Evolutionary conservation across 2,888 invertebrate genomes (phyloP), one percentile per base, ranked within the genome.

Genomic region (Patella caerulea): DNA sequence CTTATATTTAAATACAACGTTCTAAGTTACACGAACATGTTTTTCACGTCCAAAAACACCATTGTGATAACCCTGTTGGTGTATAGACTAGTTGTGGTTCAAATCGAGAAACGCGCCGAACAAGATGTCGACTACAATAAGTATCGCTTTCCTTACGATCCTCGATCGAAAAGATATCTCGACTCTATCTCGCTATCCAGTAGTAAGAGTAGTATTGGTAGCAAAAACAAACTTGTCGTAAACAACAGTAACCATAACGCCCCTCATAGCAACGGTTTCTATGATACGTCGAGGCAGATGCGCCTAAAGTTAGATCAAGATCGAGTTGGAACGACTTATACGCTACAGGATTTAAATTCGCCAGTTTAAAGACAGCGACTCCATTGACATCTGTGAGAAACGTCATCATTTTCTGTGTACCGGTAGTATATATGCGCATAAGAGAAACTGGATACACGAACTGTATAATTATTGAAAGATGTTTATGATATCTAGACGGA

Each of bases 21-120:
- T 56, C 95, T 97, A 84, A 97, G 96, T 88, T 98, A 98, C 89
- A 98, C 98, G 95, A 98, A 98, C 91, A 96, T 98, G 83, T 98
- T 98, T 93, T 98, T 98, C 92, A 97, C 98, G 0, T 97, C 97
- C 92, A 96, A 97, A 92, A 97, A 96, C 88, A 95, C 95, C 0
- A 92, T 97, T 91, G 97, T 98, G 45, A 97, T 98, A 81, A 92
- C 97, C 1, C 93, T 98, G 0, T 96, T 97, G 90, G 93, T 96
- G 75, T 97, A 97, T 89, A 93, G 97, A 12, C 92, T 97, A 0
- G 95, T 88, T 29, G 89, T 90, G 15, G 84, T 91, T 59, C 87
- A 87, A 72, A 76, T 86, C 2, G 83, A 87, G 73, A 77, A 74
- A 74, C 24, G 34, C n/a, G 34, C 52, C 17, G 29, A 29, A 29